A percentile compares a stretch with the other conserved stretches of the same genome.
Evolutionary conservation across 2,888 invertebrate species (phyloP).

Genomic region (Octonoba sinensis): DNA sequence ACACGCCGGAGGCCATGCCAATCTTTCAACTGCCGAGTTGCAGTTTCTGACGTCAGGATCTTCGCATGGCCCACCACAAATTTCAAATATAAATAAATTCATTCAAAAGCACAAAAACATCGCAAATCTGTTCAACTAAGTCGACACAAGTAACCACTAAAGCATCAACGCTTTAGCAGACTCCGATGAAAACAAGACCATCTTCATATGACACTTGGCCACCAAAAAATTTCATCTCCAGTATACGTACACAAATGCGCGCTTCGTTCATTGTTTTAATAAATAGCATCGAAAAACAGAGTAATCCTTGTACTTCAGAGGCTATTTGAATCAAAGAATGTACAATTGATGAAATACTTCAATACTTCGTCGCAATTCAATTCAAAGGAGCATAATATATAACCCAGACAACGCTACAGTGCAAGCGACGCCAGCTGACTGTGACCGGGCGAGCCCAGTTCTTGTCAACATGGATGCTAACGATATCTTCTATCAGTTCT

Average conservation of each 20-base stretch:
- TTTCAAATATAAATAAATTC: background rate
- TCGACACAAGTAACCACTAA: constrained; percentile 13
- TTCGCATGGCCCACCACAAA: constrained; percentile 35
- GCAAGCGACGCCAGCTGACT: constrained; percentile 63
- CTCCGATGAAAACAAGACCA: constrained; percentile 41
- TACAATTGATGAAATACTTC: background rate
- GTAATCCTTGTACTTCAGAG: constrained; percentile 33
- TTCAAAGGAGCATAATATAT: constrained; percentile 13
- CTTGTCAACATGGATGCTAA: constrained; percentile 62
- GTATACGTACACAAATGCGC: constrained; percentile 22
- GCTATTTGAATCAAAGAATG: background rate
- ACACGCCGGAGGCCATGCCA: constrained; percentile 61
- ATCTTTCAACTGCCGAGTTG: constrained; percentile 46
- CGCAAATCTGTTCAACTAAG: background rate
- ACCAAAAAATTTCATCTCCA: constrained; percentile 55
- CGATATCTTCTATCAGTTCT: constrained; percentile 47
- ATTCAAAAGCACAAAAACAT: background rate
- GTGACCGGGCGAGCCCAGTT: constrained; percentile 62
- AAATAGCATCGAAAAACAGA: constrained; percentile 6
- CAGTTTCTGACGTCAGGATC: constrained; percentile 57
- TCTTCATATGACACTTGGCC: constrained; percentile 42
- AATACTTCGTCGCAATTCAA: background rate
- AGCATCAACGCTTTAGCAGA: constrained; percentile 27
- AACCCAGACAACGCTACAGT: constrained; percentile 55
- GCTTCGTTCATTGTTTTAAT: background rate